Conservation (phyloP, 2,888 invertebrate genomes). For the Mechanitis messenoides region DNA sequence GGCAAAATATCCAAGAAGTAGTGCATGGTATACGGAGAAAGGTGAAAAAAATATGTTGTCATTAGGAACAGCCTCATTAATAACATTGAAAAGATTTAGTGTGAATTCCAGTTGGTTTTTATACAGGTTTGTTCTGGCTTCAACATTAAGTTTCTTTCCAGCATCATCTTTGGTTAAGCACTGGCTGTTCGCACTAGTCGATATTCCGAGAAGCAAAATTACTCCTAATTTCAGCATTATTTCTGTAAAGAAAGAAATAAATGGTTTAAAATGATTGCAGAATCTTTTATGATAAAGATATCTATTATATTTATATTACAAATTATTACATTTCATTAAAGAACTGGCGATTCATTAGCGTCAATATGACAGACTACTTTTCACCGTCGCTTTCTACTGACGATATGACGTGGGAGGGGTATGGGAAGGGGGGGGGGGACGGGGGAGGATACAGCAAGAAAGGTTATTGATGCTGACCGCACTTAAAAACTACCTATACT, state of each 20-base stretch:
- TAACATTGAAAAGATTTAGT: constrained; percentile 80
- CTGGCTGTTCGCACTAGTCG: constrained; percentile 53
- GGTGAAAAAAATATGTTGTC: constrained; percentile 93
- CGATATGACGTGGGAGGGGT: not conserved
- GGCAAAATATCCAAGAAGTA: constrained; percentile 87
- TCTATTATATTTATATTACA: too few species aligned
- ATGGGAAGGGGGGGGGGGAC: not conserved
- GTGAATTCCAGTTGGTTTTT: constrained; percentile 81
- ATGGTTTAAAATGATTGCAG: not conserved
- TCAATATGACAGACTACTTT: constrained; percentile 18
- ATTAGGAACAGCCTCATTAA: constrained; percentile 79
- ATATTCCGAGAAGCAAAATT: constrained; percentile 40
- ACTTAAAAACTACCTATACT: too few species aligned
- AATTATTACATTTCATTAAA: too few species aligned
- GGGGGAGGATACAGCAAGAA: not conserved
- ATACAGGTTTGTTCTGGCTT: constrained; percentile 54
- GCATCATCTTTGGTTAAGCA: constrained; percentile 68
- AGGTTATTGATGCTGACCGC: not conserved
- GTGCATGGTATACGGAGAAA: constrained; percentile 88
- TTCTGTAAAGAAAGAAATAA: not conserved
- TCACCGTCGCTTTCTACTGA: constrained; percentile 23
- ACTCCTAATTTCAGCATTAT: constrained; percentile 51
- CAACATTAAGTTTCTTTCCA: constrained; percentile 61
- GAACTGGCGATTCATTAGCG: not conserved
- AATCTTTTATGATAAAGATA: too few species aligned